Conservation (phyloP, 2,888 invertebrate species). For the Luperina nickerlii region DNA sequence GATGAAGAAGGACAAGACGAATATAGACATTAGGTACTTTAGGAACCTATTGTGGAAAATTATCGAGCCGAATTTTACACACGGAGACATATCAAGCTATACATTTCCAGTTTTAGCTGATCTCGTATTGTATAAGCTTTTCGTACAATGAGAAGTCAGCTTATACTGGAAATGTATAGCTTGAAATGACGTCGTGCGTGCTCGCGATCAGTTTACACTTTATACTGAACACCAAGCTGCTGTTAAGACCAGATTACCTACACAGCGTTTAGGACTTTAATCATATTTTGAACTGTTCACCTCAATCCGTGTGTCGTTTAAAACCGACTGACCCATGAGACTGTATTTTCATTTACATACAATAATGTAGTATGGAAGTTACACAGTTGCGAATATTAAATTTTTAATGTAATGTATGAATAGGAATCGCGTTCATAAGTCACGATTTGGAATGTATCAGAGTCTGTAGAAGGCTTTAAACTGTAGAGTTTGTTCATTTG, state of each 20-base stretch:
- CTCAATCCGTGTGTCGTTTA: conserved; percentile 59
- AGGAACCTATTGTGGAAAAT: not conserved
- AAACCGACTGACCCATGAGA: conserved; percentile 56
- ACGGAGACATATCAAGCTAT: too few relatives aligned
- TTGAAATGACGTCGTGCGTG: not conserved
- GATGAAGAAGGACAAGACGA: not conserved
- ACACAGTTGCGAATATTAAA: conserved; percentile 26
- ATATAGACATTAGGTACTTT: not conserved
- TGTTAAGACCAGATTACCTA: conserved; percentile 50
- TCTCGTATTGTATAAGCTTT: too few relatives aligned
- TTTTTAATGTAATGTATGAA: conserved; percentile 33
- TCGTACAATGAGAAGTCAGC: too few relatives aligned
- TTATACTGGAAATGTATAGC: too few relatives aligned
- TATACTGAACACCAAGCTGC: not conserved
- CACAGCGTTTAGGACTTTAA: conserved; percentile 28
- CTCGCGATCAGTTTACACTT: conserved; percentile 17
- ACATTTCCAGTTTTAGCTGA: too few relatives aligned
- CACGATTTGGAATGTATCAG: conserved; percentile 42
- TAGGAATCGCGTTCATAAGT: conserved; percentile 45
- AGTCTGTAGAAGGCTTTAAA: not conserved
- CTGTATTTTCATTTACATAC: conserved; percentile 47
- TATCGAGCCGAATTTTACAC: too few relatives aligned
- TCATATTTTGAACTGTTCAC: conserved; percentile 61
- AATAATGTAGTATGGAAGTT: conserved; percentile 42
- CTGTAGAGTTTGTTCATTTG: conserved; percentile 10